phyloP scores from a whole-genome alignment of 1,140 invertebrate genomes.

The Hermatobates lingyangjiaoensis region DNA sequence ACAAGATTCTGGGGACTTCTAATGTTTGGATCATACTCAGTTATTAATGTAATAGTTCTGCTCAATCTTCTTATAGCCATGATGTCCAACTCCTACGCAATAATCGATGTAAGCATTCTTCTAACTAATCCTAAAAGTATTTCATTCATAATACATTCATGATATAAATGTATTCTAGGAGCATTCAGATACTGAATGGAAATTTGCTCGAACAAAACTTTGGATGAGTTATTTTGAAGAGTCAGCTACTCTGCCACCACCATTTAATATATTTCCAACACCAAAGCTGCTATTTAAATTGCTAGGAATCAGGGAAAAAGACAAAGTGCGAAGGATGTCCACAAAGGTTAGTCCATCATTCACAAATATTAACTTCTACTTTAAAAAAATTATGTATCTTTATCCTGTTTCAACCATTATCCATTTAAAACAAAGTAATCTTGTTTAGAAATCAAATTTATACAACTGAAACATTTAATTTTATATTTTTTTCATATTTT shows the following conservation, averaged over 20 bases:
- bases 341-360: constrained; percentile 27
- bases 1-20: constrained; percentile 61
- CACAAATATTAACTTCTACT: neutral
- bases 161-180: constrained; percentile 30
- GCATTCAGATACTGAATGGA: constrained; percentile 76
- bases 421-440: too few species aligned
- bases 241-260: constrained; percentile 57
- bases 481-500: too few species aligned
- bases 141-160: neutral
- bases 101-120: constrained; percentile 39
- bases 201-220: constrained; percentile 69
- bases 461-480: too few species aligned
- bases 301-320: constrained; percentile 42
- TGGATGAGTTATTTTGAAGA: constrained; percentile 88
- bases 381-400: too few species aligned
- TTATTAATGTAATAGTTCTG: constrained; percentile 70
- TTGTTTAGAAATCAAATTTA: too few species aligned
- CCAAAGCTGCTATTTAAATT: constrained; percentile 45
- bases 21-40: constrained; percentile 64
- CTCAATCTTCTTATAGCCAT: constrained; percentile 74
- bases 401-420: too few species aligned
- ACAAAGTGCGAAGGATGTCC: constrained; percentile 43
- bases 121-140: neutral
- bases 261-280: constrained; percentile 66
- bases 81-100: constrained; percentile 77